Evolutionary conservation across 2,113 vertebrate species (phyloP), one percentile per base, ranked within the genome.

Genomic region (Terrapene triunguis): DNA sequence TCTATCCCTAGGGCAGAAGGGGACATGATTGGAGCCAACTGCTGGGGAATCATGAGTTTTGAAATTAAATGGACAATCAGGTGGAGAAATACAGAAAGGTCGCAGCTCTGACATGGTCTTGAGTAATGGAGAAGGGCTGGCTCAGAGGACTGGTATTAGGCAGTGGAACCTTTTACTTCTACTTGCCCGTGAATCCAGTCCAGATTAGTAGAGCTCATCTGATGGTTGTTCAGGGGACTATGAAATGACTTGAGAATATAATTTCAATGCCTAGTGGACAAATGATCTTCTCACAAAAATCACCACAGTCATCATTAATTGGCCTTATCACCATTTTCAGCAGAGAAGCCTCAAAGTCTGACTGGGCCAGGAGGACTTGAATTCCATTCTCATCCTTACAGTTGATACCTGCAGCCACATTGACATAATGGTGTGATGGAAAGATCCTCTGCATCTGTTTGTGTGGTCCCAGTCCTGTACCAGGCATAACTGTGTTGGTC

Each of bases 241-340:
- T 47, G 74, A 44, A 76, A 44, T 13, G 72, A 24, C 7, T 44
- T 76, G 72, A 76, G 42, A 42, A 76, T 13, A 24, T 78, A 24
- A 78, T 72, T 65, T 29, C 84, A 65, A 87, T 91, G 65, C 87
- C 29, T 86, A 88, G 88, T 84, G 88, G 90, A 86, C 76, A 81
- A 80, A 25, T 13, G 80, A 38, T 53, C 87, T 42, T 74, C 11
- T 93, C 76, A 2, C 42, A 48, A 78, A 69, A 78, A 8, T 59
- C 8, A 2, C 50, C 85, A 90, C 47, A 81, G 19, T 47, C 44
- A n/a, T 21, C 10, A 87, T 57, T 72, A 79, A 48, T 42, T 25
- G 78, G 69, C n/a, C 4, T 50, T 80, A 44, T 47, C 3, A 1
- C 51, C 51, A 79, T 57, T 80, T 50, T 87, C 53, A 13, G 59